phyloP scores from a whole-genome alignment of 2,113 vertebrate genomes.

The Aptenodytes patagonicus region DNA sequence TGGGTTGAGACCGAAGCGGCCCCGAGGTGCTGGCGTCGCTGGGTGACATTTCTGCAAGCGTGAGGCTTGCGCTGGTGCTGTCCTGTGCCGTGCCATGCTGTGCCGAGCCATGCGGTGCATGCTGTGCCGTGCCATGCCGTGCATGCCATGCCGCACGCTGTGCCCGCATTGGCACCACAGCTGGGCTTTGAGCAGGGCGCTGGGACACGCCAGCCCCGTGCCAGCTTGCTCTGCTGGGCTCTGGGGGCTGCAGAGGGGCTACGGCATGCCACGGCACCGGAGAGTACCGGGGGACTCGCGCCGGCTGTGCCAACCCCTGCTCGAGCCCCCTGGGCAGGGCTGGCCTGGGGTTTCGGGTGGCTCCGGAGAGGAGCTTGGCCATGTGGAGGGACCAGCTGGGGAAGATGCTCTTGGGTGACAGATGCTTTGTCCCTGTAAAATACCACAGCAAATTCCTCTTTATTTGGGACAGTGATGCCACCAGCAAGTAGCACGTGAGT shows the following conservation, averaged over 20 bases:
- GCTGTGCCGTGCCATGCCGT: background rate
- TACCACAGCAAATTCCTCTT: background rate
- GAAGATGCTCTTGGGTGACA: background rate
- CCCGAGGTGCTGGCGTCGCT: background rate
- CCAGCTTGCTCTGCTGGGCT: background rate
- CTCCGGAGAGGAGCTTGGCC: background rate
- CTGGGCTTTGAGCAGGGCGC: background rate
- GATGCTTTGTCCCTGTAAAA: background rate
- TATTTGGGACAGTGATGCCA: background rate
- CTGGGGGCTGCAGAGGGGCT: background rate
- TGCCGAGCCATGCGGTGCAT: background rate
- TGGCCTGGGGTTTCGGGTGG: background rate
- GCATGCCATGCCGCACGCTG: accelerated
- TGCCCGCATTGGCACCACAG: background rate
- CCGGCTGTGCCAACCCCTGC: background rate
- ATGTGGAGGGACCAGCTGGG: accelerated
- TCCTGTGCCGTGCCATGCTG: accelerated
- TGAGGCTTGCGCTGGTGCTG: background rate
- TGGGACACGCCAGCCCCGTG: accelerated
- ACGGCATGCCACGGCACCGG: accelerated
- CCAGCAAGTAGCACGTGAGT: background rate
- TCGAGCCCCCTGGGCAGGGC: background rate
- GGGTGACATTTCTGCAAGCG: background rate
- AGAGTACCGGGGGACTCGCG: accelerated
- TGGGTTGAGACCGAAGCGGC: accelerated